Conservation (phyloP, 2,888 invertebrate species). For the Oeneis ivallda region DNA sequence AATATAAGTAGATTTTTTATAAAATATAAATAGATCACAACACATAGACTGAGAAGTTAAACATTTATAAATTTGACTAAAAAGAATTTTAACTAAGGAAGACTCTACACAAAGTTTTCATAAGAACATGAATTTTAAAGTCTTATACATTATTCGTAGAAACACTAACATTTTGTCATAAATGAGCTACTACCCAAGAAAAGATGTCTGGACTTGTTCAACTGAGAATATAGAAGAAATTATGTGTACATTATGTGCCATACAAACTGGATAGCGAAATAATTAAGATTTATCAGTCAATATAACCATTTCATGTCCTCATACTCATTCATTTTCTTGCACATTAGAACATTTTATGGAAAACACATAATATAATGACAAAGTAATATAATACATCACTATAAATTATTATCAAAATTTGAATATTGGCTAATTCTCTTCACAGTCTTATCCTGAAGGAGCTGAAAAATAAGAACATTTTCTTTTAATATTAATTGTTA, state of each 20-base stretch:
- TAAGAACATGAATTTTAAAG: conserved; percentile 19
- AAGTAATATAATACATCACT: conserved; percentile 15
- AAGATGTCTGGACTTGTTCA: too few relatives aligned
- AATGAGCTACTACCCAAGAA: conserved; percentile 3
- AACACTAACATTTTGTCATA: conserved; percentile 6
- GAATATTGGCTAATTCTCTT: conserved; percentile 40
- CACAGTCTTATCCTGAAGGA: conserved; percentile 82
- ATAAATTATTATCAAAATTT: conserved; percentile 10
- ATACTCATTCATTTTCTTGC: neutral
- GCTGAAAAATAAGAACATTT: conserved; percentile 64
- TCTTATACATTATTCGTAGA: conserved; percentile 21
- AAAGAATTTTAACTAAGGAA: conserved; percentile 39
- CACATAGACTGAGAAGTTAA: conserved; percentile 29
- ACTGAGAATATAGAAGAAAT: too few relatives aligned
- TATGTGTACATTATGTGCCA: too few relatives aligned
- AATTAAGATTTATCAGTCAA: neutral
- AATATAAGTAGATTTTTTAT: conserved; percentile 28
- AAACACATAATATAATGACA: neutral
- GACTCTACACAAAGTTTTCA: conserved; percentile 26
- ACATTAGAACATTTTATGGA: neutral
- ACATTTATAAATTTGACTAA: conserved; percentile 35
- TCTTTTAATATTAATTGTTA: conserved; percentile 6
- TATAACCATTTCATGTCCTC: too few relatives aligned
- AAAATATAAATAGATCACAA: conserved; percentile 35
- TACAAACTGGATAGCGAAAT: too few relatives aligned